These are phyloP conservation scores for Camponotus floridanus DNA, from an alignment of 1,140 invertebrate genomes.

Conservation along the genomic window DNA sequence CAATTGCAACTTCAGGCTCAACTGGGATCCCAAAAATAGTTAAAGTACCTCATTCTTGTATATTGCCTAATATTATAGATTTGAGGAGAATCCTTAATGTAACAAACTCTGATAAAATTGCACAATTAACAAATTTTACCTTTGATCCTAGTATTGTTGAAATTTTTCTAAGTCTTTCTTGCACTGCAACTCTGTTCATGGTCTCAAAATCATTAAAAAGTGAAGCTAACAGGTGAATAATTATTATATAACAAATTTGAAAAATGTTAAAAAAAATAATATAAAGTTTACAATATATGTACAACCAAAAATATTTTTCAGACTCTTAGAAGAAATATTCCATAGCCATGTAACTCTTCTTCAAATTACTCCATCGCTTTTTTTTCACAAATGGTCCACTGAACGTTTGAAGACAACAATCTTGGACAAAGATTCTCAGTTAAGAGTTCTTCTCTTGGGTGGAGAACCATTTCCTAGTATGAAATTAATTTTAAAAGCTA, in stretches of 20 bases:
- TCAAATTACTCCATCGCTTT: conserved; percentile 92
- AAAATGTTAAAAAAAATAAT: background rate
- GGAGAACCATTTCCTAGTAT: conserved; percentile 88
- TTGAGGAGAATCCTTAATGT: conserved; percentile 87
- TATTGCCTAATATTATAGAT: conserved; percentile 89
- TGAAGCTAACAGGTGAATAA: conserved; percentile 78
- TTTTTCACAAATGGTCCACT: conserved; percentile 87
- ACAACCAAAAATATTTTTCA: conserved; percentile 29
- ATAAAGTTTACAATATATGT: background rate
- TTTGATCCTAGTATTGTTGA: conserved; percentile 95
- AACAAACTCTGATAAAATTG: conserved; percentile 88
- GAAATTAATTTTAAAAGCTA: conserved; percentile 84
- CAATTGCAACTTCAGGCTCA: conserved; percentile 89
- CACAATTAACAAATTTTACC: conserved; percentile 91
- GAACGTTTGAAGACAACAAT: conserved; percentile 87
- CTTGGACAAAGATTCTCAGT: conserved; percentile 85
- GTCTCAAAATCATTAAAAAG: conserved; percentile 86
- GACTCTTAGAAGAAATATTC: conserved; percentile 84
- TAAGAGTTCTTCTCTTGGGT: conserved; percentile 88
- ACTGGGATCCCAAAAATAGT: conserved; percentile 89
- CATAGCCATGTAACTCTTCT: conserved; percentile 88
- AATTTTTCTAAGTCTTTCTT: conserved; percentile 89
- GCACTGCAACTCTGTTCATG: conserved; percentile 89
- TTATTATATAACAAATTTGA: background rate
- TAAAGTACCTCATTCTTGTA: conserved; percentile 88